Evolutionary conservation across 2,888 invertebrate genomes (phyloP).

Genomic region (Mimas tiliae): DNA sequence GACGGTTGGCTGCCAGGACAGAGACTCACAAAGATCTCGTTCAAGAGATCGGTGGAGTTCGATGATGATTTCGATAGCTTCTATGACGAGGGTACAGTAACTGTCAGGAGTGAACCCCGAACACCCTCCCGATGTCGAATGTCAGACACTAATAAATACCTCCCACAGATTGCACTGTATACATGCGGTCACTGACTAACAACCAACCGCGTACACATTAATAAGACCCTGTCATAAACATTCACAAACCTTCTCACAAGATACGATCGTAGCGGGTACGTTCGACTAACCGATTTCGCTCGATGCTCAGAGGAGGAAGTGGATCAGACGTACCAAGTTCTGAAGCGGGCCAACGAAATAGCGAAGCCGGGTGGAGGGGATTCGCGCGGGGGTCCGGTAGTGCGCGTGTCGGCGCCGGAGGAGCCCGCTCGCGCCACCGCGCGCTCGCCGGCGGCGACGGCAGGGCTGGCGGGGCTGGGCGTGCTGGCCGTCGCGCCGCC

Average conservation of each 20-base stretch:
- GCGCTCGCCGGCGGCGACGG: constrained; percentile 80
- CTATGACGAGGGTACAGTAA: constrained; percentile 80
- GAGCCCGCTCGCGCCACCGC: constrained; percentile 58
- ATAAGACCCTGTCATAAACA: constrained; percentile 36
- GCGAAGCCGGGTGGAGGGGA: constrained; percentile 85
- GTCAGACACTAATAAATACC: constrained; percentile 59
- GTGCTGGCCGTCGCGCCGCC: constrained; percentile 87
- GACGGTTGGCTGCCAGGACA: constrained; percentile 83
- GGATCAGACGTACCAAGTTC: constrained; percentile 97
- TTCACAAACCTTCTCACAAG: constrained; percentile 34
- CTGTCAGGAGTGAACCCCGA: constrained; percentile 70
- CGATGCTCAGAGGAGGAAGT: constrained; percentile 88
- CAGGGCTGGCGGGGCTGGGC: constrained; percentile 77
- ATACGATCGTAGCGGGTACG: constrained; percentile 34
- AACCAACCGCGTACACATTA: constrained; percentile 41
- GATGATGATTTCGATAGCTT: constrained; percentile 82
- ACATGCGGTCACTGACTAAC: constrained; percentile 30
- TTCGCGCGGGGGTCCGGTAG: constrained; percentile 78
- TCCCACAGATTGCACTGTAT: constrained; percentile 23
- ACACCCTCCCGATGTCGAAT: constrained; percentile 59
- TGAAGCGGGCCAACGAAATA: constrained; percentile 97
- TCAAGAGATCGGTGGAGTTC: constrained; percentile 79
- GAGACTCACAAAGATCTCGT: constrained; percentile 81
- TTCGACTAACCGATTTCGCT: constrained; percentile 58
- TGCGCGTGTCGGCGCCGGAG: constrained; percentile 76